Base-by-base conservation (phyloP, 2,888 invertebrate species). In the Nudaria mundana region DNA sequence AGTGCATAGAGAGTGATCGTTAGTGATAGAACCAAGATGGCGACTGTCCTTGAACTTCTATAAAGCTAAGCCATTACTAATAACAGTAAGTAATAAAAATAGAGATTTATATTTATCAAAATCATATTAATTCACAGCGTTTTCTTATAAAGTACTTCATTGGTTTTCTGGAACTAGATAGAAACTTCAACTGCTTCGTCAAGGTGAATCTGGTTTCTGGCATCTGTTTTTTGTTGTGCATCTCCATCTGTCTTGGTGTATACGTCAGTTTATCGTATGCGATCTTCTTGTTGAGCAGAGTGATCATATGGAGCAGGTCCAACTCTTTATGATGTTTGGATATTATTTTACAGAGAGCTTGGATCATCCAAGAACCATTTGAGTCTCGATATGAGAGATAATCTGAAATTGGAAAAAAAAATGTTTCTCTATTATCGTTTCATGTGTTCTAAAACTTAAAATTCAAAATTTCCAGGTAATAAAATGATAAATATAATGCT, bases 341-440 rank as follows among this genome's bases (percentile, higher is more conserved):
- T 3, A 83, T 52, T 3, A 74, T 56, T 11, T 70, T 40, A 49
- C 83, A 83, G 1, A 83, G 60, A 20, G 78, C 74, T 48, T 81
- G 82, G 5, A 83, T 71, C 61, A 82, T 45, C 72, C 81, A 83
- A 1, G 81, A 79, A 0, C 82, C 82, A 5, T 62, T 37, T 0
- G 10, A 10, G 30, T 79, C 74, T 15, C 82, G 61, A 46, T 66
- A 82, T 1, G 79, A 74, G 1, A 72, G 47, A 44, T 66, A 66
- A 39, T 75, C 82, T 83, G 69, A 12, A 42, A 42, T 24, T 1
- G 6, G n/a, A n/a, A n/a, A n/a, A n/a, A n/a, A 20, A 14, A 14
- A 20, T 3, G 11, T 22, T 13, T 22, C 1, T 3, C 3, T 12
- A 3, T 20, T 2, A 3, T 18, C 10, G 8, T 4, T 4, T 7